Evolutionary conservation across 2,888 invertebrate genomes (phyloP), one percentile per base, ranked within the genome.

Genomic region (Neoitamus cyanurus): DNA sequence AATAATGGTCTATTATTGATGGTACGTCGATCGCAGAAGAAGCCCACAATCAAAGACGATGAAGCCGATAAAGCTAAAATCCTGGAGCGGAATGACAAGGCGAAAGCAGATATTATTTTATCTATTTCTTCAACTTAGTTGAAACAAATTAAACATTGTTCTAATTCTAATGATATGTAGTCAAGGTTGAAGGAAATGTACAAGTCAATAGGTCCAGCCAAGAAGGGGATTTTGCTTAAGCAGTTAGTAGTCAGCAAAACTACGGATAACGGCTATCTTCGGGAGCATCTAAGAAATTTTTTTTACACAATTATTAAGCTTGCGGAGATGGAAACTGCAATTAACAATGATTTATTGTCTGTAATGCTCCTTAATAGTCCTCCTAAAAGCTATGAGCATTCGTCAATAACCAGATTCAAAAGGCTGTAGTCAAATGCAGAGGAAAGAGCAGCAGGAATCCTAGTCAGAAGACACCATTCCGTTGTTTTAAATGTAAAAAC

Each of bases 171-270:
- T 5, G 88, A 89, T 13, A 86, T 90, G 25, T 92, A 91, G 91
- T 15, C 86, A 2, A 90, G 88, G 84, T 86, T 92, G 25, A 85
- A 90, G 75, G 36, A 72, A 2, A 89, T 89, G 20, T 90, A 89
- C 77, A 88, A 90, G 86, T 90, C 90, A n/a, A 88, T 87, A 69
- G 90, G 90, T 3, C 90, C 90, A 0, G 90, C 90, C 0, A 86
- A 89, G 46, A 91, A 91, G 84, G 91, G 90, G 0, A 90, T 89
- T 3, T 85, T 91, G 3, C 84, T 91, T 13, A 91, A 91, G 78
- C 87, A 88, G 46, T 85, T 91, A 3, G 88, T 88, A 3, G 83
- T 90, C 4, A 88, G 88, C 7, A 88, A 88, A 37, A 90, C 91
- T 90, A 58, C 83, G 15, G 88, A 90, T 20, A 88, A 87, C 0